Base-by-base conservation (phyloP, 2,888 invertebrate species). In the Dione juno region DNA sequence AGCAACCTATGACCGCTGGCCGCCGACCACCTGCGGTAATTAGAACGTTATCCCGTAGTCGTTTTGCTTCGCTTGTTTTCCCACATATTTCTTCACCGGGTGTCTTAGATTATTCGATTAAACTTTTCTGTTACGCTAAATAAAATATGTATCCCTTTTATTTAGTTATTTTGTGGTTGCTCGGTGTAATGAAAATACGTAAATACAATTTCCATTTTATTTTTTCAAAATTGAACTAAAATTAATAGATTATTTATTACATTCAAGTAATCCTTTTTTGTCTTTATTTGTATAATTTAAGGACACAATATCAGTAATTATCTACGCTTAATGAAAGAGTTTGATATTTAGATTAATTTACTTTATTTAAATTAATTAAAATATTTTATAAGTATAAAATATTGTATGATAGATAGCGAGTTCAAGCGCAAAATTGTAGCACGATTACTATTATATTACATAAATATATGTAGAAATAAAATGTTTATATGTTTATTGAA, bases 21-120 rank as follows among this genome's bases (percentile, higher is more conserved):
- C 21, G 63, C 61, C 35, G 72, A 73, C 76, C 83, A 82, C 81
- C 82, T 81, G 84, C 74, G 78, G 87, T 88, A 89, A 92, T 91
- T 90, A 91, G 86, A 89, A 86, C 84, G 83, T 81, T 79, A 80
- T 78, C 78, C 86, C 78, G 74, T 77, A 77, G 50, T 72, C 81
- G 91, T 88, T 84, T 81, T 82, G 89, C 84, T 77, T 76, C 75
- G 79, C 67, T 78, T 78, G 69, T 66, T 79, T 82, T 84, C 84
- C 83, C 84, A 84, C 82, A 82, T 70, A 70, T 68, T 68, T 57
- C 70, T 67, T 61, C 57, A 70, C 54, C 67, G 63, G 64, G 45
- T 61, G 74, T 69, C 69, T 72, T 74, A 76, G 77, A 80, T 79
- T 76, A 78, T 76, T 71, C 79, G 80, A 79, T 81, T 78, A 79